Conservation (phyloP, 2,888 invertebrate species). For the Dusona sp. region DNA sequence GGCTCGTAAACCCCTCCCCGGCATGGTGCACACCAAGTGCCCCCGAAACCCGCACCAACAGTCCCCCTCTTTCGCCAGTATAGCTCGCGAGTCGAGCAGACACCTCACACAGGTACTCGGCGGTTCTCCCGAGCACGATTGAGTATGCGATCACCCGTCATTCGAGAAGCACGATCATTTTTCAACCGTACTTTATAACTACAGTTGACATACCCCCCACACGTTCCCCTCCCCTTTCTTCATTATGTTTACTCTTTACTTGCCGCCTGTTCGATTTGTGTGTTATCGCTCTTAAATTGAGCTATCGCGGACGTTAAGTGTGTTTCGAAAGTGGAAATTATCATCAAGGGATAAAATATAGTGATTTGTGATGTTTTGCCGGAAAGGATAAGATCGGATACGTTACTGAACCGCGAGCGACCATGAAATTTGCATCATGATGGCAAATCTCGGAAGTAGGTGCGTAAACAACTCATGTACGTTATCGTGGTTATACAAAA, state of each 20-base stretch:
- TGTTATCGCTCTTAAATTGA: background rate
- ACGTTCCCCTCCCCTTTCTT: background rate
- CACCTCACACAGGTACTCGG: constrained; percentile 49
- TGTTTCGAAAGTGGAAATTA: constrained; percentile 1
- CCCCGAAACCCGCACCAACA: constrained; percentile 58
- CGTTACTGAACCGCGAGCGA: background rate
- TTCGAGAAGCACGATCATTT: constrained; percentile 38
- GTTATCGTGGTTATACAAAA: background rate
- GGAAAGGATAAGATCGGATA: constrained; percentile 27
- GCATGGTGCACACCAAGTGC: constrained; percentile 66
- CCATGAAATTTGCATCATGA: constrained; percentile 33
- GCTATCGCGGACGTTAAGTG: constrained; percentile 22
- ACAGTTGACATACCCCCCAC: constrained; percentile 12
- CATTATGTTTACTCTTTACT: background rate
- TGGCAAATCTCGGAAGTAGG: constrained; percentile 33
- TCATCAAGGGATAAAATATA: background rate
- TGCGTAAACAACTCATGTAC: background rate
- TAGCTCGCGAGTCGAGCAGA: constrained; percentile 51
- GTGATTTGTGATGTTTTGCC: constrained; percentile 51
- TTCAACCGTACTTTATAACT: constrained; percentile 19
- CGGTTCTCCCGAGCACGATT: constrained; percentile 46
- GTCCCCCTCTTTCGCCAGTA: constrained; percentile 46
- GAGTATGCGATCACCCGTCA: constrained; percentile 56
- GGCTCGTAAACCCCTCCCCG: constrained; percentile 72
- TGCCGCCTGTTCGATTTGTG: background rate